Percentiles rank a stretch among this genome's conserved stretches.
Evolutionary conservation across 2,888 invertebrate species (phyloP).

Genomic region (Lampropteryx suffumata): DNA sequence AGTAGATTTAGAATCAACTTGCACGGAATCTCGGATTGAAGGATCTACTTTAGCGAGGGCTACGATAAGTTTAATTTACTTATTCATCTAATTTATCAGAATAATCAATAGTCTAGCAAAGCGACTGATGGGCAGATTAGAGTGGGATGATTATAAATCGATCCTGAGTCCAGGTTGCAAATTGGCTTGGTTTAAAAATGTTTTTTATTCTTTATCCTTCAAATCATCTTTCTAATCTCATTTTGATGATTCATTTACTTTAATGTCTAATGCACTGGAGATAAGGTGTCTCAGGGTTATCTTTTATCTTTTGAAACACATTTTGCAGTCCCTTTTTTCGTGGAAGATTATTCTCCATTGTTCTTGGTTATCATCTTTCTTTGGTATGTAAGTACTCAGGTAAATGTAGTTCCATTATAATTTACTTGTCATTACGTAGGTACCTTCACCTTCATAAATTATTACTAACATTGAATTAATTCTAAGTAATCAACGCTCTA

Average conservation of each 20-base stretch:
- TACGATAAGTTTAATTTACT: conserved; percentile 11
- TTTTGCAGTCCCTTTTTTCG: no score
- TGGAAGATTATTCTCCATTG: no score
- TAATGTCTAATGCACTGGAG: neutral
- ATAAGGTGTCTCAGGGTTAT: no score
- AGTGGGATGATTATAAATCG: conserved; percentile 3
- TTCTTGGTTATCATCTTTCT: no score
- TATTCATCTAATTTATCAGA: conserved; percentile 4
- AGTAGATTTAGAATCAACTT: conserved; percentile 23
- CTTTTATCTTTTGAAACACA: no score
- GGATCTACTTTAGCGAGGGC: conserved; percentile 32
- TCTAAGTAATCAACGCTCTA: no score
- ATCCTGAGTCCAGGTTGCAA: neutral
- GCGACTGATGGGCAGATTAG: conserved; percentile 7
- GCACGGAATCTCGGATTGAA: conserved; percentile 23
- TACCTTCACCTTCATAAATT: no score
- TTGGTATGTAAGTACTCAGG: no score
- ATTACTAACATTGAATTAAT: no score
- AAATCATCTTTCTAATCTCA: neutral
- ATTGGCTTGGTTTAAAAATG: neutral
- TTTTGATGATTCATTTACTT: neutral
- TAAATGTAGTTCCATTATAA: no score
- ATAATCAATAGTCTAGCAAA: conserved; percentile 6
- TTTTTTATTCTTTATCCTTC: no score
- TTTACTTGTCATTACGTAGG: no score